Evolutionary conservation across 2,797 vertebrate genomes (phyloP).

Genomic region (Clarias platycephalus): DNA sequence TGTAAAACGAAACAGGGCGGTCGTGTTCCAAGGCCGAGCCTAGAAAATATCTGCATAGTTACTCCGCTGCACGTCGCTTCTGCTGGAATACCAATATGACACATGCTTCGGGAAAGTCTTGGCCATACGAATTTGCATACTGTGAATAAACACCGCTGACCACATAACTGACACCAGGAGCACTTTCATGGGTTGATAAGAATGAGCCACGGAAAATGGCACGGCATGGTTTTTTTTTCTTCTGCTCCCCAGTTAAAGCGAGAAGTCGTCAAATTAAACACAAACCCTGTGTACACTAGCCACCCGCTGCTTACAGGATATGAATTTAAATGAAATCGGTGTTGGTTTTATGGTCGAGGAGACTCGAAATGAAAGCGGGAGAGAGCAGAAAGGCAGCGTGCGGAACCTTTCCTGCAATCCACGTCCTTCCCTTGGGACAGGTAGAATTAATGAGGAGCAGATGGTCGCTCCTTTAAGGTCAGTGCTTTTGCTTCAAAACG

Average conservation of each 20-base stretch:
- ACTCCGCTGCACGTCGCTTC: neutral
- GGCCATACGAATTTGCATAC: slow-evolving; percentile 32
- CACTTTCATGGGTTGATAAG: slow-evolving; percentile 42
- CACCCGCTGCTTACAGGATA: slow-evolving; percentile 26
- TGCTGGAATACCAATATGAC: slow-evolving; percentile 34
- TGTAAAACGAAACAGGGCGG: neutral
- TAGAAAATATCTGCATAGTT: slow-evolving; percentile 29
- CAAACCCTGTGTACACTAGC: slow-evolving; percentile 37
- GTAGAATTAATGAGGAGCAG: slow-evolving; percentile 60
- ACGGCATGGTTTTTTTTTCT: neutral
- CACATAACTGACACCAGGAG: slow-evolving; percentile 35
- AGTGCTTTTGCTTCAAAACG: slow-evolving; percentile 55
- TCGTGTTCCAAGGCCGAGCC: slow-evolving; percentile 38
- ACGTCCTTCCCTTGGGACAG: slow-evolving; percentile 58
- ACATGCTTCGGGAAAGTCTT: slow-evolving; percentile 2
- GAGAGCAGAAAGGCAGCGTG: slow-evolving; percentile 28
- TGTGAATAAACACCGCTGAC: slow-evolving; percentile 35
- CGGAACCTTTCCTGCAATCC: slow-evolving; percentile 51
- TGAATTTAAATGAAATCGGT: slow-evolving; percentile 46
- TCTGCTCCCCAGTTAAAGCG: slow-evolving; percentile 24
- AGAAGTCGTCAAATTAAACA: slow-evolving; percentile 49
- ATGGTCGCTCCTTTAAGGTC: slow-evolving; percentile 64
- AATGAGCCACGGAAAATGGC: slow-evolving; percentile 12
- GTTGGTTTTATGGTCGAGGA: slow-evolving; percentile 44
- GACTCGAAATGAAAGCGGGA: slow-evolving; percentile 45